phyloP scores from a whole-genome alignment of 2,888 invertebrate species.

The Crepidodera aurea region DNA sequence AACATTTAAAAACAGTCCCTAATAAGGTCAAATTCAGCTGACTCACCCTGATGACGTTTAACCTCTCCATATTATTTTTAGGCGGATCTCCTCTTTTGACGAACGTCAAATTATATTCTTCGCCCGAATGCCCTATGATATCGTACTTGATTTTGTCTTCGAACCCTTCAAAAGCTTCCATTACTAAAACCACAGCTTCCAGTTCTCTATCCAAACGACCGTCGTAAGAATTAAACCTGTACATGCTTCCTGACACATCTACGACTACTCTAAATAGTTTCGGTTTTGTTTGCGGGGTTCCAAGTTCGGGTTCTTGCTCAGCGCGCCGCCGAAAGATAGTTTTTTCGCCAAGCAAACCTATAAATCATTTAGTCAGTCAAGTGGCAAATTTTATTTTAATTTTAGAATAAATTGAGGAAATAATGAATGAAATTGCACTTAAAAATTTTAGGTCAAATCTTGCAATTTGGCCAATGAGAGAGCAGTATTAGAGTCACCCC shows the following conservation, averaged over 20 bases:
- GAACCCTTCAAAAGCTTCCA: conserved; percentile 90
- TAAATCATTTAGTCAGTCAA: not conserved
- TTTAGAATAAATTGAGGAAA: not conserved
- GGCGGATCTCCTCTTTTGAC: conserved; percentile 77
- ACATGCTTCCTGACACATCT: conserved; percentile 98
- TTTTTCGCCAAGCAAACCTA: conserved; percentile 88
- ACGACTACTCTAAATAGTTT: conserved; percentile 86
- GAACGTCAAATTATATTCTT: conserved; percentile 78
- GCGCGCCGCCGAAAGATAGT: conserved; percentile 86
- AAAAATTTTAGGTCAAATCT: too few relatives aligned
- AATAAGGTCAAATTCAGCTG: not conserved
- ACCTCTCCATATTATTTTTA: conserved; percentile 84
- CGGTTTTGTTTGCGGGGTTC: conserved; percentile 86
- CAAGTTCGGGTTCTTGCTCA: conserved; percentile 88
- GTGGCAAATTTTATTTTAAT: not conserved
- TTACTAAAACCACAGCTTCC: conserved; percentile 87
- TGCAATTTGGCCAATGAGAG: too few relatives aligned
- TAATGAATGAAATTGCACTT: too few relatives aligned
- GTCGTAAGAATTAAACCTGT: conserved; percentile 90
- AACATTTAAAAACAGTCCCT: not conserved
- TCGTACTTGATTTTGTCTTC: conserved; percentile 91
- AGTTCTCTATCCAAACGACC: conserved; percentile 89
- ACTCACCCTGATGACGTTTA: conserved; percentile 76
- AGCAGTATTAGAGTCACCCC: too few relatives aligned
- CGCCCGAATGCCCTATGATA: conserved; percentile 94